Base-by-base conservation (phyloP, 2,888 invertebrate genomes). In the Drosophila greeni region DNA sequence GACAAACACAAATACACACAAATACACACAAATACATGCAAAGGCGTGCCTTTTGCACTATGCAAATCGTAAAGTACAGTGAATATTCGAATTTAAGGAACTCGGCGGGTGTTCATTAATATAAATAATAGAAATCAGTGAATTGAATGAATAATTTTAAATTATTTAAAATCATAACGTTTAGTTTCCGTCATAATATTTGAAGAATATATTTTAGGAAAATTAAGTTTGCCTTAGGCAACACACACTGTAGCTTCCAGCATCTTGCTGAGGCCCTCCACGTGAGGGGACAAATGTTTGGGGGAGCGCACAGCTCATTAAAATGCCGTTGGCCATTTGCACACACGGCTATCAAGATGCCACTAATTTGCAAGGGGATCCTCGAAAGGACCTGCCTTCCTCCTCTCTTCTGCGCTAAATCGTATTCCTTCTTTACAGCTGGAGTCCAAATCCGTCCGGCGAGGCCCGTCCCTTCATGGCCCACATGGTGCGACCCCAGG, bases 241-340 rank as follows among this genome's bases (percentile, higher is more conserved):
- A 9, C 18, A 20, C 29, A 14, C 45, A 37, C 66, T 65, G 62
- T 51, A 24, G 9, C 14, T 47, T 14, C 45, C 45, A 16, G 18
- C 36, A 56, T 56, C 66, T 65, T 47, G 37, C 42, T 53, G 51
- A 16, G 51, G 51, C 36, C 33, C 34, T 29, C 54, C 62, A 65
- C 66, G 60, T 47, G 64, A 52, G 31, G 43, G 64, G 40, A 52
- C 56, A 62, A 68, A 65, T 79, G 61, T 26, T 40, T 34, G 23
- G 65, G 18, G 18, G 11, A 20, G 20, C 20, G 66, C 14, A 14
- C 18, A 66, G 84, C 84, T 79, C 84, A 79, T 79, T 79, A 79
- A 82, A 79, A 78, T 43, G 39, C 33, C 40, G 56, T 59, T 45
- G 65, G 61, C 65, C 62, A 65, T 72, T 68, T 60, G 61, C 55